Evolutionary conservation across 2,113 vertebrate species (phyloP), one percentile per base, ranked within the genome.

Genomic region (Entelurus aequoreus): DNA sequence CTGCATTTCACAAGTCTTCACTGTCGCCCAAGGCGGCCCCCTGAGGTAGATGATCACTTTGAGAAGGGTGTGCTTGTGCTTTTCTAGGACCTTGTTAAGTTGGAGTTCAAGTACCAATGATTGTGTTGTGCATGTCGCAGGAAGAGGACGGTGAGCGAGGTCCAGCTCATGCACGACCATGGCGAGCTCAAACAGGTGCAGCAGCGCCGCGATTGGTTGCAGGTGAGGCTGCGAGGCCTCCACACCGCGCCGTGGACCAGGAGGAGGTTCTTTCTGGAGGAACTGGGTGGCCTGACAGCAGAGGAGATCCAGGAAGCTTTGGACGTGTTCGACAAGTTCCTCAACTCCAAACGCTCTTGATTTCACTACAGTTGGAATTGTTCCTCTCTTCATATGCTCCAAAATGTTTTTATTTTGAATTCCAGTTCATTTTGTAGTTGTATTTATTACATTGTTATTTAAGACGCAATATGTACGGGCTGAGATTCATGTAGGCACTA

Each of bases 151-250:
- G 91, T 99, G 70, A 94, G 94, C 37, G 96, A 99, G 79, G 92
- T 97, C 75, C 94, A 99, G 76, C 50, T 96, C 13, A 98, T 99
- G 96, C 95, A 98, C 58, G 90, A 94, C 55, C 69, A 92, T 4
- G 88, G 93, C 5, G 91, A 93, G 64, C 91, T 90, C 13, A 85
- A 90, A 65, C 93, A 91, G 68, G 35, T 87, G 0, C 60, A 91
- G 85, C 91, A 93, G 76, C 89, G 95, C 5, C 86, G 92, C 65
- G 92, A 94, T 46, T 99, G 95, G 96, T 90, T 98, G 5, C 90
- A 92, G 76, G 86, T 85, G 86, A 90, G 92, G 65, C 84, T 99
- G 52, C 89, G 89, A 60, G 90, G 91, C 0, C 81, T 95, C 76
- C 90, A 95, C 84, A 91, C 88, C 0, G 88, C 88, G 0, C 62